These are phyloP conservation scores for Rhinichthys klamathensis DNA, from an alignment of 2,113 vertebrate species.

Conservation along the genomic window DNA sequence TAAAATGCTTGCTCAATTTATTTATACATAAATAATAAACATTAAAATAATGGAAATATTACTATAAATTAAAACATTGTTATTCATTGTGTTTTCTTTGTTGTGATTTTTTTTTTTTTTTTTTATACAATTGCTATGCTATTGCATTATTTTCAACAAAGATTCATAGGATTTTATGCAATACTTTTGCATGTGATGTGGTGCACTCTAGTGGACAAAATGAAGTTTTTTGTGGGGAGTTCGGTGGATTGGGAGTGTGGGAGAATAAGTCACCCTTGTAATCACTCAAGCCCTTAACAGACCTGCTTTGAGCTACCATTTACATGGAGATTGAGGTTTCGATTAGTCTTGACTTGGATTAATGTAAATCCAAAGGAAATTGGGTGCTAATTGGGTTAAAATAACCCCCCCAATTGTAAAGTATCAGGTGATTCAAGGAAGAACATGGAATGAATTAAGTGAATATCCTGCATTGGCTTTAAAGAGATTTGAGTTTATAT, in stretches of 20 bases:
- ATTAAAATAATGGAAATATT: neutral
- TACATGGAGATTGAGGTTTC: constrained; percentile 14
- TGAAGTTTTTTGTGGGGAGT: neutral
- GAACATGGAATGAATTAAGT: neutral
- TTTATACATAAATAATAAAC: neutral
- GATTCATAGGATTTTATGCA: neutral
- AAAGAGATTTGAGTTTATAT: neutral
- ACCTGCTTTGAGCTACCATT: constrained; percentile 19
- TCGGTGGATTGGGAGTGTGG: neutral
- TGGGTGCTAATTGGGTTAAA: neutral
- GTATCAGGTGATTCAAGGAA: neutral
- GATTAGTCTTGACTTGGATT: constrained; percentile 22
- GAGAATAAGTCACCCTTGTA: neutral
- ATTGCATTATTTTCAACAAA: neutral
- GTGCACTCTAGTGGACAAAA: constrained; percentile 17
- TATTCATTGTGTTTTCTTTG: neutral
- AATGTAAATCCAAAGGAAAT: constrained; percentile 43
- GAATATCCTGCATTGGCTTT: neutral
- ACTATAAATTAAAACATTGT: neutral
- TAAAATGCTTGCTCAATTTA: neutral
- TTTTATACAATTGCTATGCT: neutral
- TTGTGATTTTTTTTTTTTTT: neutral
- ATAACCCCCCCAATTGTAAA: neutral
- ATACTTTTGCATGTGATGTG: neutral
- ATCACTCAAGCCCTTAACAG: constrained; percentile 20